Evolutionary conservation across 2,888 invertebrate species (phyloP), one percentile per base, ranked within the genome.

Genomic region (Dromius quadrimaculatus): DNA sequence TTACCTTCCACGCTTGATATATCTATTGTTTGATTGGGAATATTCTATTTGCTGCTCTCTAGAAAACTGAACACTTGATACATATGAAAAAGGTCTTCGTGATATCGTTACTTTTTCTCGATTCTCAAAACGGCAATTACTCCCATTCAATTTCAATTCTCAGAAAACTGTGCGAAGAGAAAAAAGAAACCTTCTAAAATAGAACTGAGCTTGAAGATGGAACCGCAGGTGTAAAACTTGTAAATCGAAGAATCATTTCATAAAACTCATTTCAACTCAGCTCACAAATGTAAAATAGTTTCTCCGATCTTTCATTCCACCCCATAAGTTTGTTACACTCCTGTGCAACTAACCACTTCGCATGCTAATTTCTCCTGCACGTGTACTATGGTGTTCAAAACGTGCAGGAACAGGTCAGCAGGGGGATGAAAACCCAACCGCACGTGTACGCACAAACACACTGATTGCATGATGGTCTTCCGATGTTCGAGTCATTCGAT

Each of bases 401-500:
- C 36, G 36, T 36, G 36, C 36, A 36, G 36, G 36, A 36, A n/a
- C 36, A 11, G 36, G 36, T 8, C 36, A 8, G 11, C 36, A 36
- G 36, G n/a, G 1, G n/a, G 36, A 36, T n/a, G 11, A 36, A 36
- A 36, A 11, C 36, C 36, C n/a, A n/a, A 36, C 36, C 36, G 11
- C 36, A 36, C 36, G 36, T 36, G 36, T 36, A 36, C 36, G 36
- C 36, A 36, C 36, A 36, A 36, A 36, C 36, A 36, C 9, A 6
- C 36, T 36, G 36, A 36, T 36, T 36, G 11, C 3, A 3, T 5
- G 8, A 5, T 28, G 3, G 36, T 3, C n/a, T 36, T 11, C 2
- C n/a, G 8, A 3, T 1, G n/a, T 36, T 11, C 11, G 36, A n/a
- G 36, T 36, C 36, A 3, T 3, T 36, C 2, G 36, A 11, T 36